These are phyloP conservation scores for Drosophila nebulosa DNA, from an alignment of 1,140 invertebrate species.

Conservation along the genomic window DNA sequence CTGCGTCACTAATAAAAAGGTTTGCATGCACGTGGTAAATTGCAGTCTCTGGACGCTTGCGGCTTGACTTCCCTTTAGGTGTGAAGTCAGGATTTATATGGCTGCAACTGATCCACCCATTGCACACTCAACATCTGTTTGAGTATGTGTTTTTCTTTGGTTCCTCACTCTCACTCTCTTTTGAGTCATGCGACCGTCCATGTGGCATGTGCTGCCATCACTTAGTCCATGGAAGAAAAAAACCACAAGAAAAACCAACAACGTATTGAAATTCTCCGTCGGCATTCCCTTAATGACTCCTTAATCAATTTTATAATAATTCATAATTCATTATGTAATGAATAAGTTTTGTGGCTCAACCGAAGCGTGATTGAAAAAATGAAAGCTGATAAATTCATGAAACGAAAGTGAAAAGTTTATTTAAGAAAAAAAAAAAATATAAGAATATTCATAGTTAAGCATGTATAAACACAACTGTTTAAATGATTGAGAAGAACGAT, in stretches of 20 bases:
- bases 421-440: too few species aligned
- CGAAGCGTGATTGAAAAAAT: too few species aligned
- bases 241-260: not conserved
- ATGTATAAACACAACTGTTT: too few species aligned
- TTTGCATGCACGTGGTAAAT: constrained; percentile 29
- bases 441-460: too few species aligned
- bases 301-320: too few species aligned
- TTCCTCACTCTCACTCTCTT: constrained; percentile 67
- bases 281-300: not conserved
- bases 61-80: not conserved
- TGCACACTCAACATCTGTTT: not conserved
- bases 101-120: constrained; percentile 27
- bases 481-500: too few species aligned
- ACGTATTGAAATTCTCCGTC: not conserved
- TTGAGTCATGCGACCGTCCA: constrained; percentile 50
- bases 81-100: constrained; percentile 66
- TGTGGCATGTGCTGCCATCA: constrained; percentile 1
- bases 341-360: too few species aligned
- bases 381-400: too few species aligned
- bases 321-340: too few species aligned
- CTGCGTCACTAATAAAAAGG: constrained; percentile 54
- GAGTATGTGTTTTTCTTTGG: constrained; percentile 21
- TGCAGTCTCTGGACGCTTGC: constrained; percentile 13
- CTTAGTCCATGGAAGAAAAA: too few species aligned
- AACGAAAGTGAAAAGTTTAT: too few species aligned